Evolutionary conservation across 1,140 invertebrate species (phyloP).

Genomic region (Alviniconcha marisindica): DNA sequence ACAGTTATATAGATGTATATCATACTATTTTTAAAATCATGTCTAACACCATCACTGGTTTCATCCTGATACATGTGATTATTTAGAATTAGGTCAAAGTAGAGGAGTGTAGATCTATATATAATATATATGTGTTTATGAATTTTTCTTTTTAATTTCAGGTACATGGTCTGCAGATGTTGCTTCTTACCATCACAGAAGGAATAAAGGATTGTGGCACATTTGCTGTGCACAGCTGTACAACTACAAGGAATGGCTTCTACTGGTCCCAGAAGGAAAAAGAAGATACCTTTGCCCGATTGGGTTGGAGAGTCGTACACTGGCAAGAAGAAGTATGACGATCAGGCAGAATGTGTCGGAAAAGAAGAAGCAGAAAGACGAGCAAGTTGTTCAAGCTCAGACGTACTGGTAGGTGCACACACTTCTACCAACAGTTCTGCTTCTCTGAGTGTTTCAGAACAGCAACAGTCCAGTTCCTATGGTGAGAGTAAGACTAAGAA

Average conservation of each 20-base stretch:
- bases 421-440: neutral
- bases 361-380: neutral
- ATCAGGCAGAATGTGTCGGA: neutral
- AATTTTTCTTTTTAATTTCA: no score
- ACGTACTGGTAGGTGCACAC: neutral
- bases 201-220: no score
- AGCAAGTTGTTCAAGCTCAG: neutral
- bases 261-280: slow-evolving; percentile 3
- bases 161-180: no score
- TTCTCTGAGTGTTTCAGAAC: neutral
- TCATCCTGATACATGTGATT: no score
- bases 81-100: no score
- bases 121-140: no score
- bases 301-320: slow-evolving; percentile 33
- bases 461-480: no score
- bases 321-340: neutral
- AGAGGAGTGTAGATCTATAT: no score
- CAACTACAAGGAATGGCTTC: neutral
- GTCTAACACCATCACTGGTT: no score
- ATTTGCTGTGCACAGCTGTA: neutral
- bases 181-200: no score
- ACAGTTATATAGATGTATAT: no score
- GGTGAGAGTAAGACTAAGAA: neutral
- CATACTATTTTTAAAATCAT: no score
- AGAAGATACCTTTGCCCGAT: slow-evolving; percentile 37